Percentiles rank a stretch among this genome's conserved stretches.
phyloP scores from a whole-genome alignment of 1,140 invertebrate genomes.

The Phymastichus coffea region DNA sequence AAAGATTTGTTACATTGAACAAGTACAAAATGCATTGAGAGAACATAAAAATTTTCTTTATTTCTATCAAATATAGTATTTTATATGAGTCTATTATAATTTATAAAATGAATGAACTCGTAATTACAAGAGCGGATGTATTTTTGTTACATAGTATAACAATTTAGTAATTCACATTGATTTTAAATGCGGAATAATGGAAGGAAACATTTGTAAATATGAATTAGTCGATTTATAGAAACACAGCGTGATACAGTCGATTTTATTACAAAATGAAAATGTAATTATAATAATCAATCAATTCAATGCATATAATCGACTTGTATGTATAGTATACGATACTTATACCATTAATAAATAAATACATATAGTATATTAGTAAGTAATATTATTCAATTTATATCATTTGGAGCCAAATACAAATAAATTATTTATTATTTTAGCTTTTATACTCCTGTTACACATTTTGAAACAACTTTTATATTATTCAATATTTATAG shows the following conservation, averaged over 20 bases:
- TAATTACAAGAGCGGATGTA: not conserved
- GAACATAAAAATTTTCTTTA: not conserved
- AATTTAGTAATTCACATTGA: slow-evolving; percentile 4
- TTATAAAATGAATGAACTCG: not conserved
- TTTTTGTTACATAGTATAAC: no score
- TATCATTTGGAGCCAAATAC: not conserved
- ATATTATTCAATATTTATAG: no score
- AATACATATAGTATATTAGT: not conserved
- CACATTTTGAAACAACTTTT: not conserved
- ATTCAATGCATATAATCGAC: slow-evolving; percentile 7
- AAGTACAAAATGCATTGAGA: not conserved
- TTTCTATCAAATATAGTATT: no score
- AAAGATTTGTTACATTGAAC: no score
- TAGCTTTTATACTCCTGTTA: not conserved
- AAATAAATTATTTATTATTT: not conserved
- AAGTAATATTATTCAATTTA: not conserved
- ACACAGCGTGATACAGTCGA: slow-evolving; percentile 9
- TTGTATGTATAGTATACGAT: slow-evolving; percentile 17
- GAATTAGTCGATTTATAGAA: slow-evolving; percentile 11
- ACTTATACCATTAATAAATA: no score
- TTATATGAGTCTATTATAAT: not conserved
- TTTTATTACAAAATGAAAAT: slow-evolving; percentile 13
- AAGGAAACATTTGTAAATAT: slow-evolving; percentile 8
- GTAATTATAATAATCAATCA: slow-evolving; percentile 14
- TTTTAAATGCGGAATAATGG: slow-evolving; percentile 3